phyloP scores from a whole-genome alignment of 92 coral and sea anemone species.

The Montipora capitata region DNA sequence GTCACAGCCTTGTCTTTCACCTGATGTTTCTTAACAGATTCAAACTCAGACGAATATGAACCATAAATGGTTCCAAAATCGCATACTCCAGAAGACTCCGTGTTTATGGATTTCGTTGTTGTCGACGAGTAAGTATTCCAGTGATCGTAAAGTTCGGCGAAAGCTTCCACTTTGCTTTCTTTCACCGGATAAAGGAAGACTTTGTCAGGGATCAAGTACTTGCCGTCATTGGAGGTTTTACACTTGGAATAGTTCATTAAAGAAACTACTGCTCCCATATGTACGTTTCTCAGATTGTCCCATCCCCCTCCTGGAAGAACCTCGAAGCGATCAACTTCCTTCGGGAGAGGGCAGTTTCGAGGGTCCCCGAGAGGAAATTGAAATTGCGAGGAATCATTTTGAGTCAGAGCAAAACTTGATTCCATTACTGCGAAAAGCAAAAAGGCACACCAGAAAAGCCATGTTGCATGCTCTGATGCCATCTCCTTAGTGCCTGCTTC shows the following conservation, averaged over 20 bases:
- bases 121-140: constrained; percentile 86
- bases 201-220: constrained; percentile 84
- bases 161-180: constrained; percentile 78
- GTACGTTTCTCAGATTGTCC: constrained; percentile 87
- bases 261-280: constrained; percentile 85
- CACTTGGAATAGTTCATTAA: constrained; percentile 83
- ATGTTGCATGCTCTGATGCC: too few species aligned
- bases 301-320: constrained; percentile 93
- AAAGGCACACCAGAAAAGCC: too few species aligned
- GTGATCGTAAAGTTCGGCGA: constrained; percentile 85
- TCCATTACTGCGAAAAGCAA: too few species aligned
- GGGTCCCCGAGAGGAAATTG: constrained; percentile 73
- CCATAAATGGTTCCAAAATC: constrained; percentile 77
- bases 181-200: constrained; percentile 79
- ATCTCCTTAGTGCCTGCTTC: too few species aligned
- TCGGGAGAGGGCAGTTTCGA: constrained; percentile 69
- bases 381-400: too few species aligned
- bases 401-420: too few species aligned
- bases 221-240: constrained; percentile 85
- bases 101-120: constrained; percentile 80
- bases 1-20: constrained; percentile 91
- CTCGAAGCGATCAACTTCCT: constrained; percentile 79
- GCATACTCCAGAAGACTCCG: constrained; percentile 68
- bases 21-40: constrained; percentile 86
- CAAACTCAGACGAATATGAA: constrained; percentile 80